A percentile compares a stretch with the other conserved stretches of the same genome.
Evolutionary conservation across 2,797 vertebrate genomes (phyloP).

Genomic region (Brachyalestes nurse): DNA sequence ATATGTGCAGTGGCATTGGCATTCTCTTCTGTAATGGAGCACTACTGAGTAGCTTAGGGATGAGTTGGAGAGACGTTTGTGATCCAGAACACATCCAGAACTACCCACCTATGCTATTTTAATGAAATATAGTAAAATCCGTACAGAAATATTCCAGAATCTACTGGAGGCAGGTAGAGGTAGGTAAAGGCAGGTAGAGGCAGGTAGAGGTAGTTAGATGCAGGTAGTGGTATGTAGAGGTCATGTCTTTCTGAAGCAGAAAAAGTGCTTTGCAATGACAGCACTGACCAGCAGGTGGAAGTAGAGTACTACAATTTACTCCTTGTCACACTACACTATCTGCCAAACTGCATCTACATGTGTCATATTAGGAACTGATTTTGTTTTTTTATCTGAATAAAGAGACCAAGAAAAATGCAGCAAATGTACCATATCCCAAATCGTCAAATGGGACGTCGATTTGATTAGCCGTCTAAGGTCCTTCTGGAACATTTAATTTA

Average conservation of each 20-base stretch:
- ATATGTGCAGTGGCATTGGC: too few relatives aligned
- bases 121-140: too few relatives aligned
- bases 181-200: too few relatives aligned
- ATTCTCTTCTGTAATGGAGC: too few relatives aligned
- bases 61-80: too few relatives aligned
- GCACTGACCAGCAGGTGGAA: slow-evolving; percentile 43
- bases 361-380: slow-evolving; percentile 30
- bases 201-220: too few relatives aligned
- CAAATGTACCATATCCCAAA: background rate
- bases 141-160: too few relatives aligned
- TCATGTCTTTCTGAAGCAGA: background rate
- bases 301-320: slow-evolving; percentile 31
- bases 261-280: slow-evolving; percentile 1
- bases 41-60: too few relatives aligned
- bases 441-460: background rate
- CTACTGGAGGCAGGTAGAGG: too few relatives aligned
- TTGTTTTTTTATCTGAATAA: background rate
- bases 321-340: background rate
- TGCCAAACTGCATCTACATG: background rate
- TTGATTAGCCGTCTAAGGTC: background rate
- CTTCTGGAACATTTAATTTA: background rate
- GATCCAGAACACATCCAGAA: too few relatives aligned
- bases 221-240: too few relatives aligned
- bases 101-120: too few relatives aligned
- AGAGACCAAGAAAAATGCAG: background rate